Evolutionary conservation across 2,113 vertebrate species (phyloP).

Genomic region (Stegostoma tigrinum): DNA sequence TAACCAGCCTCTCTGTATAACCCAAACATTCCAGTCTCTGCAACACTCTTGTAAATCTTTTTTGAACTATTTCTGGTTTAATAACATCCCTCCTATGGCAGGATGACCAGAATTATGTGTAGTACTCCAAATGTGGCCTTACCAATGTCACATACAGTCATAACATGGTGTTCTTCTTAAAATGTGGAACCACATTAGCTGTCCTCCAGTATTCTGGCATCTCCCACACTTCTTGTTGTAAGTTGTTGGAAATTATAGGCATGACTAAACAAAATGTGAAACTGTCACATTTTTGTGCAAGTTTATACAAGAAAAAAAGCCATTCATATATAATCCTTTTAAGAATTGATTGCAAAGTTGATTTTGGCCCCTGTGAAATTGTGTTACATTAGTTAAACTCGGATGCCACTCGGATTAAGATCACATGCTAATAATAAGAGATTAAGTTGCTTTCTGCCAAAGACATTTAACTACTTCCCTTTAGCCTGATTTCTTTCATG

Average conservation of each 20-base stretch:
- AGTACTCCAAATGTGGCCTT: too few relatives aligned
- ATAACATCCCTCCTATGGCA: too few relatives aligned
- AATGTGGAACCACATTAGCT: too few relatives aligned
- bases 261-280: background rate
- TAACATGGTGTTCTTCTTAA: too few relatives aligned
- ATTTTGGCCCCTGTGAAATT: background rate
- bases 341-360: background rate
- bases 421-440: conserved; percentile 1
- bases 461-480: background rate
- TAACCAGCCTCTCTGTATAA: too few relatives aligned
- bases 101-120: too few relatives aligned
- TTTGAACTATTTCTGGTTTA: too few relatives aligned
- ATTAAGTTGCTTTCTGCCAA: background rate
- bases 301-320: background rate
- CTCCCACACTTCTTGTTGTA: too few relatives aligned
- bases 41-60: too few relatives aligned
- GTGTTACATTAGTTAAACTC: background rate
- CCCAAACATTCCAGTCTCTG: too few relatives aligned
- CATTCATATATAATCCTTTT: background rate
- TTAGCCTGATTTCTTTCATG: background rate
- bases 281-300: background rate
- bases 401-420: background rate
- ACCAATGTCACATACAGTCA: too few relatives aligned
- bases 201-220: too few relatives aligned
- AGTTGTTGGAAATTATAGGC: background rate